Conservation (phyloP, 2,888 invertebrate genomes). For the Acanthosepion esculentum region DNA sequence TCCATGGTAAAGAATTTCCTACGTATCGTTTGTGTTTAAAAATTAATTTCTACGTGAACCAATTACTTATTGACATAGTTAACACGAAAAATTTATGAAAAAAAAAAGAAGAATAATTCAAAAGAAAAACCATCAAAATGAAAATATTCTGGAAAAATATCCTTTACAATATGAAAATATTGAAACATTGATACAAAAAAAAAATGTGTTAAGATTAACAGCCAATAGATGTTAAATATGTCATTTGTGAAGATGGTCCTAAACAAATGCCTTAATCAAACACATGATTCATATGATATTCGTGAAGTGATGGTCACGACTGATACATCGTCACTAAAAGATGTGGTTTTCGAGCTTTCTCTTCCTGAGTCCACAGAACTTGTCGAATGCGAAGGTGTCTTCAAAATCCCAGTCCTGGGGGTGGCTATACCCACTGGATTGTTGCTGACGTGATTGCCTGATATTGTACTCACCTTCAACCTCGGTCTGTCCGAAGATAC, state of each 20-base stretch:
- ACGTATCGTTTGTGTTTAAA: too few relatives aligned
- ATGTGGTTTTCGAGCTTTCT: conserved; percentile 40
- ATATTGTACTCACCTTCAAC: conserved; percentile 37
- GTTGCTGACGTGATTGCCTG: conserved; percentile 34
- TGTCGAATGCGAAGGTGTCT: conserved; percentile 39
- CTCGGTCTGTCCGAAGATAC: neutral
- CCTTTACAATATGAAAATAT: neutral
- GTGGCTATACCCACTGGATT: neutral
- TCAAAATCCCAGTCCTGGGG: conserved; percentile 16
- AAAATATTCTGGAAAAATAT: too few relatives aligned
- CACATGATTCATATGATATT: conserved; percentile 6
- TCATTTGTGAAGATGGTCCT: neutral
- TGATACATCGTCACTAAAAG: conserved; percentile 36
- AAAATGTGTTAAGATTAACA: neutral
- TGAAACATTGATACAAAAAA: neutral
- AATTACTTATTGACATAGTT: too few relatives aligned
- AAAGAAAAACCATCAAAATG: too few relatives aligned
- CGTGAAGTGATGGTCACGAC: neutral
- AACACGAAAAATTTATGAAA: too few relatives aligned
- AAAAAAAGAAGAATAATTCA: too few relatives aligned
- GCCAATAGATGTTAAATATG: neutral
- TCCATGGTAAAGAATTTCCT: too few relatives aligned
- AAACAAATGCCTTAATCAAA: neutral
- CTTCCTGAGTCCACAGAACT: conserved; percentile 44
- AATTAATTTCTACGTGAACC: too few relatives aligned